Conservation (phyloP, 1,140 invertebrate genomes). For the Cylas formicarius region DNA sequence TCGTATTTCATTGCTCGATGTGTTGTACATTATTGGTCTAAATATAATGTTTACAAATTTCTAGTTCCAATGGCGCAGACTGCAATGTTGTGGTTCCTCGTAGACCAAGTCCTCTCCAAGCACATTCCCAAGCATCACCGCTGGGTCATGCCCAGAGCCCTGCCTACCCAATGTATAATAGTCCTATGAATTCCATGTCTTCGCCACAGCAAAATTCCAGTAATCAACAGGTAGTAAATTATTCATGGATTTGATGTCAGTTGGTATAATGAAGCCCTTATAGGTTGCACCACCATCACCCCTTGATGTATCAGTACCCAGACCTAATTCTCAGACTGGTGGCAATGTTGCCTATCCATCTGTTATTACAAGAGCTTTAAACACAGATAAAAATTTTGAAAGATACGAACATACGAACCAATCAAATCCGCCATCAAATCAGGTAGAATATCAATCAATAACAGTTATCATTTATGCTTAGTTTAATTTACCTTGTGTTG, state of each 20-base stretch:
- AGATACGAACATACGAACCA: constrained; percentile 51
- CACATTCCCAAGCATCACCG: constrained; percentile 41
- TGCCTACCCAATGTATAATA: constrained; percentile 70
- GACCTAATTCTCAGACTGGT: constrained; percentile 53
- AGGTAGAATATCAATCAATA: constrained; percentile 3
- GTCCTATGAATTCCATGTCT: constrained; percentile 62
- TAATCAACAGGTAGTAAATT: constrained; percentile 39
- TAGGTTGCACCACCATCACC: constrained; percentile 57
- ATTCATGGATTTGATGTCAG: no score
- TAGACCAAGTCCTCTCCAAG: constrained; percentile 60
- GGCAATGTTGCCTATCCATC: constrained; percentile 59
- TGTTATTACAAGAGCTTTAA: constrained; percentile 62
- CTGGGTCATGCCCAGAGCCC: constrained; percentile 64
- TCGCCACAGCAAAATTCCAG: constrained; percentile 58
- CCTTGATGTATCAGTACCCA: constrained; percentile 57
- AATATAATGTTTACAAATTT: no score
- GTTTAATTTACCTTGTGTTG: not conserved
- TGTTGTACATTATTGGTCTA: no score
- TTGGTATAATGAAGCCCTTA: no score
- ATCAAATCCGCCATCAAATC: constrained; percentile 14
- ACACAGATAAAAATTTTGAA: constrained; percentile 55
- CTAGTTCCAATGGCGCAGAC: constrained; percentile 46
- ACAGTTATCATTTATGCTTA: not conserved
- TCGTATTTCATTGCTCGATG: no score
- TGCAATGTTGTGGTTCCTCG: constrained; percentile 57